Base-by-base conservation (phyloP, 2,113 vertebrate genomes). In the Ciconia boyciana region DNA sequence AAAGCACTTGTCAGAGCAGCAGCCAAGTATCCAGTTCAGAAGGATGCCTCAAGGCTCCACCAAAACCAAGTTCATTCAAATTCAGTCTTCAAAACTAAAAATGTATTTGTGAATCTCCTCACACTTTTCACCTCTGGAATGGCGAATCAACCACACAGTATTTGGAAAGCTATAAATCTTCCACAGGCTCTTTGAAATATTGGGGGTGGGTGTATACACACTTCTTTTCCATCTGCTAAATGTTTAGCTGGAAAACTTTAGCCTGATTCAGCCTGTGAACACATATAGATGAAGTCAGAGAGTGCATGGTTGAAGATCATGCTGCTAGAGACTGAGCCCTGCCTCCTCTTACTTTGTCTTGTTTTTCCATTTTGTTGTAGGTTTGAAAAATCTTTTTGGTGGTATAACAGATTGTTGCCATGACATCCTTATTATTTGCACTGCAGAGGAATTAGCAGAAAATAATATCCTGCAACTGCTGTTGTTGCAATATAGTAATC, bases 391-490 rank as follows among this genome's bases (percentile, higher is more conserved):
- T 36, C 28, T 17, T 83, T 89, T 58, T 57, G 21, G 14, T 86
- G 21, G 15, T 41, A 41, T 44, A 86, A 29, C 20, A 54, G 46
- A 43, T 29, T 41, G 41, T 90, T 94, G 10, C 32, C 31, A 78
- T 90, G 76, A 28, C 68, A 89, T 57, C 31, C 28, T 54, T 81
- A 48, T 61, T 90, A 91, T 76, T 81, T 89, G 31, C 32, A 24
- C n/a, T 74, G 60, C 43, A 46, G 44, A 92, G 14, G 43, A 89
- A 91, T 81, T 89, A 90, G 24, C 13, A 89, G 78, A 94, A 90
- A 90, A 83, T 52, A 76, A 65, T 31, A 69, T 48, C 3, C 12
- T 5, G 0, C 12, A 55, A 58, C 12, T 51, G 7, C 16, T 79
- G 5, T 43, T 36, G 5, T 31, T 58, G 21, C n/a, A 74, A 51